These are phyloP conservation scores for Lepidocyrtoides sp. DNA, from an alignment of 2,888 invertebrate genomes.

Conservation along the genomic window DNA sequence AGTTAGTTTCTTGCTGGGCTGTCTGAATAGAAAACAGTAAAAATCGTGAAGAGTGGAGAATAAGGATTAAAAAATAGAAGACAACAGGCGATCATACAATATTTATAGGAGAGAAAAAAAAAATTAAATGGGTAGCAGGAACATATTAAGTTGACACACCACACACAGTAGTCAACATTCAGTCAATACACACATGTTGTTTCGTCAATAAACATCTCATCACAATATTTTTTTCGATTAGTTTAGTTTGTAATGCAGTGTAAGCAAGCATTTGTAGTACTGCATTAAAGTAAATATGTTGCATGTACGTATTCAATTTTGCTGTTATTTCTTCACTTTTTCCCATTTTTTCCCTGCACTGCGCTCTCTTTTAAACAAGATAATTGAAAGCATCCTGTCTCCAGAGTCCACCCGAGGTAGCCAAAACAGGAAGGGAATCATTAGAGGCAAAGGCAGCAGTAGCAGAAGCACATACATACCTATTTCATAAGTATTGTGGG, in stretches of 20 bases:
- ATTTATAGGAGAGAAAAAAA: background rate
- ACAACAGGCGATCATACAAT: background rate
- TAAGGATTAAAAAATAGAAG: slow-evolving; percentile 3
- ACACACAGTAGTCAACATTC: background rate
- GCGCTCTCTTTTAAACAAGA: slow-evolving; percentile 60
- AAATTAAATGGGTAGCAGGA: background rate
- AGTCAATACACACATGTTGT: slow-evolving; percentile 30
- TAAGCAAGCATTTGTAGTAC: no score
- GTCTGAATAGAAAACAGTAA: slow-evolving; percentile 19
- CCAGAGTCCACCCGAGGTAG: slow-evolving; percentile 39
- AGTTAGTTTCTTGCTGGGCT: slow-evolving; percentile 62
- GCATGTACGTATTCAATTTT: slow-evolving; percentile 24
- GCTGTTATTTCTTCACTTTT: slow-evolving; percentile 30
- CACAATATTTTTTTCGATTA: no score
- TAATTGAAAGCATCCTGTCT: slow-evolving; percentile 77
- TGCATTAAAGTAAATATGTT: no score
- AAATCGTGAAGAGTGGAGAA: slow-evolving; percentile 35
- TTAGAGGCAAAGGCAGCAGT: slow-evolving; percentile 45
- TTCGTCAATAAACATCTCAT: slow-evolving; percentile 55
- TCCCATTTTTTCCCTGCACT: background rate
- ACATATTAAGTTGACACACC: slow-evolving; percentile 30
- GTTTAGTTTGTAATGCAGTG: no score
- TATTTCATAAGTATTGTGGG: no score
- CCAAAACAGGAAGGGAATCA: slow-evolving; percentile 71
- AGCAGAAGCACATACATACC: no score